These are phyloP conservation scores for Spisula solida DNA, from an alignment of 2,888 invertebrate species.

Conservation along the genomic window DNA sequence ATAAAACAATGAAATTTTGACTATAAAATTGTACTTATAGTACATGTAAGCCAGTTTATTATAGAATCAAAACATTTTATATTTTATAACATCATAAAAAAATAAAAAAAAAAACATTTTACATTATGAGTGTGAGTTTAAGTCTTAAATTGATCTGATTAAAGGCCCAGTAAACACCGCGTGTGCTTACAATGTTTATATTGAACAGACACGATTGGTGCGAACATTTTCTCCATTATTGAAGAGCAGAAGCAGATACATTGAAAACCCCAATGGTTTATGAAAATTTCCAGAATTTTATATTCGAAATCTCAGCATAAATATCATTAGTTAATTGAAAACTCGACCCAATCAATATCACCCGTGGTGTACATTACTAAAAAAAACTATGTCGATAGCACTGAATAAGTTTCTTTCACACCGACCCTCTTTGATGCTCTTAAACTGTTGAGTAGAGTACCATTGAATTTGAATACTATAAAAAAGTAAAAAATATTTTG, in stretches of 20 bases:
- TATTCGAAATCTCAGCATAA: not conserved
- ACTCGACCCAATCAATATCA: not conserved
- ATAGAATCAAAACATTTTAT: no score
- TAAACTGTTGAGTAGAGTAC: not conserved
- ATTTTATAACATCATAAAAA: not conserved
- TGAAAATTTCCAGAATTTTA: not conserved
- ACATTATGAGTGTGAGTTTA: not conserved
- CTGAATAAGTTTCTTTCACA: not conserved
- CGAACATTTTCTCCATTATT: not conserved
- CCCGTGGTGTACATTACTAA: not conserved
- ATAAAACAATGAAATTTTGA: no score
- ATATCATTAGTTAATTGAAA: constrained; percentile 19
- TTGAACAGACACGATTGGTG: not conserved
- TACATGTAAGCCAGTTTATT: no score
- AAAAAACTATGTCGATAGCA: not conserved
- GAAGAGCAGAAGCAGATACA: not conserved
- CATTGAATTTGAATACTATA: not conserved
- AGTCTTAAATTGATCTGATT: not conserved
- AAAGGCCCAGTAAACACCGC: not conserved
- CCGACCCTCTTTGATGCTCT: not conserved
- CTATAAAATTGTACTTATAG: no score
- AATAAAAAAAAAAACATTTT: not conserved
- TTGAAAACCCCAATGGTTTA: not conserved
- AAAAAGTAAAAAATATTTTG: not conserved
- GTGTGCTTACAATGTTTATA: not conserved